Evolutionary conservation across 2,113 vertebrate genomes (phyloP).

Genomic region (Condylura cristata): DNA sequence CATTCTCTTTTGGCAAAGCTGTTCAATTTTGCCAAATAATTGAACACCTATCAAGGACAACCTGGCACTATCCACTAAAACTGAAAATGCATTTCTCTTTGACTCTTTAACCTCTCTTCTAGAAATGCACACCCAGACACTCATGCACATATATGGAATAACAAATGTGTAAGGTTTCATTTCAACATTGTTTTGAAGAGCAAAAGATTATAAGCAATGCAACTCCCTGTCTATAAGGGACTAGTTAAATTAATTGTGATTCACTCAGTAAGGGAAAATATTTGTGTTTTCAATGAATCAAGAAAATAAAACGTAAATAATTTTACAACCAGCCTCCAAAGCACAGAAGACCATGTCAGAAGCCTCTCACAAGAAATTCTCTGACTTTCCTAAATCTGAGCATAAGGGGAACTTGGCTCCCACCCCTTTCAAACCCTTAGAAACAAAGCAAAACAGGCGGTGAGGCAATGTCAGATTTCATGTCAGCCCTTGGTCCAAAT

Average conservation of each 20-base stretch:
- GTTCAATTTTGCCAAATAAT: not conserved
- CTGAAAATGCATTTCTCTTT: not conserved
- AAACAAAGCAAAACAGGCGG: not conserved
- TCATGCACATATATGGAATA: not conserved
- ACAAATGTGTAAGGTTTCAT: not conserved
- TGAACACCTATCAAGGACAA: not conserved
- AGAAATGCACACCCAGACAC: not conserved
- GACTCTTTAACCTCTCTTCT: not conserved
- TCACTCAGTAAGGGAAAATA: not conserved
- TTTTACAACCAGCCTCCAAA: not conserved
- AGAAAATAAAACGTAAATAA: not conserved
- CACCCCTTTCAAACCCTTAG: slow-evolving; percentile 24
- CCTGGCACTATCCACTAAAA: not conserved
- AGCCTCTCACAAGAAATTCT: not conserved
- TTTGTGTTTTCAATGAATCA: slow-evolving; percentile 25
- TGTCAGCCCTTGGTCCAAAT: not conserved
- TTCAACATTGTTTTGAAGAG: not conserved
- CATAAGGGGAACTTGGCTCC: slow-evolving; percentile 19
- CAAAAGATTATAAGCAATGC: not conserved
- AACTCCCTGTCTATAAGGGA: not conserved
- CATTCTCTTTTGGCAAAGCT: not conserved
- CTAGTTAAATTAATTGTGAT: not conserved
- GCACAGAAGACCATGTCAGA: not conserved
- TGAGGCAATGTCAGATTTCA: not conserved
- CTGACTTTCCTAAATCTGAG: not conserved